Evolutionary conservation across 2,888 invertebrate species (phyloP), one percentile per base, ranked within the genome.

Genomic region (Pyrrhia umbra): DNA sequence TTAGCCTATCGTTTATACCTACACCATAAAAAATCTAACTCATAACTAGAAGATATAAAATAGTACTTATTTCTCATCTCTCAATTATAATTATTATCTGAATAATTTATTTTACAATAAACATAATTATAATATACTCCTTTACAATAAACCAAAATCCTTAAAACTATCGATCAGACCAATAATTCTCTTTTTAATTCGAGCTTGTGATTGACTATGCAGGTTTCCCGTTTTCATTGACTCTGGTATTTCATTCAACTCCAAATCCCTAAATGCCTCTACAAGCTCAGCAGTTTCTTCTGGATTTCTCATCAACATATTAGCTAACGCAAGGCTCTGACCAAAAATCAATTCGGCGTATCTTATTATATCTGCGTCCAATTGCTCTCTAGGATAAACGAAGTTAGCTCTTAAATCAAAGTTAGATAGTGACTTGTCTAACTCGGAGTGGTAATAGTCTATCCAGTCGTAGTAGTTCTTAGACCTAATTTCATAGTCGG

Each of bases 381-480:
- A 52, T 45, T 76, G 75, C 0, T 83, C 80, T 73, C 58, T 74
- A 0, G 86, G 76, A 20, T 82, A 86, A 0, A 83, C 39, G 1
- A 50, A 66, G 39, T 69, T 70, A 2, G 66, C 74, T 66, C 81
- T 81, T 2, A 86, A 56, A 5, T 75, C 77, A 43, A 75, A 80
- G 30, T 81, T 71, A 0, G 61, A 50, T 13, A 87, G 63, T 2
- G 67, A 64, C 0, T 79, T 79, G 6, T 82, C 82, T 37, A 87
- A 59, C 54, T 79, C 77, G 4, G 56, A 37, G 42, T 87, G 74
- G 40, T 87, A 87, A 43, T 77, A 79, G 42, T 87, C 82, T 1
- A 86, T 67, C 84, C 85, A 87, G 5, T 80, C 81, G 2, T 82
- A 43, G 37, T 77, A 88, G 37, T 86, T 61, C n/a, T 81, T 54